Evolutionary conservation across 2,113 vertebrate genomes (phyloP), one percentile per base, ranked within the genome.

Genomic region (Colossoma macropomum): DNA sequence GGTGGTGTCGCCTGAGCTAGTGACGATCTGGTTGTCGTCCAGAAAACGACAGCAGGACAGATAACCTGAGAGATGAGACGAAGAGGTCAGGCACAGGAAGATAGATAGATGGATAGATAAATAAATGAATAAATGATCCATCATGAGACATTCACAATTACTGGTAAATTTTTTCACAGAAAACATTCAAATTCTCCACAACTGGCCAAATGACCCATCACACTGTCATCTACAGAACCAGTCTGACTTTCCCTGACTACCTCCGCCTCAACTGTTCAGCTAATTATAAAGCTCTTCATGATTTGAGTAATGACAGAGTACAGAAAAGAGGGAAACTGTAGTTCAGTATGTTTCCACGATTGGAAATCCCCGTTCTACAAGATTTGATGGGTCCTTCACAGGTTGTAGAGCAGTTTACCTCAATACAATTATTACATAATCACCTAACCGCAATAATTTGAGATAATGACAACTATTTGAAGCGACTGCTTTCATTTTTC

Each of bases 11-110:
- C 97, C 98, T 93, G 98, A 99, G 93, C 97, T 99, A 87, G 98
- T 99, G 88, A 99, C 96, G 41, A 99, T 99, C 94, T 99, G 97
- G 95, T 97, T 98, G 94, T 99, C 97, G 92, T 99, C 98, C 95
- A 99, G 94, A 91, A 99, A 99, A 87, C 98, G 97, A 96, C 97
- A 99, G 93, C 98, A 99, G 89, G 98, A 99, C 94, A 99, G 93
- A 92, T 99, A 99, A 89, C 97, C 97, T 99, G 90, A 38, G 80
- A 87, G 83, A 56, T 91, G 88, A n/a, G 88, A 86, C 75, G 19
- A 84, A 17, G 4, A 81, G 60, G 11, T 50, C 41, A 25, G 23
- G 21, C 3, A 63, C 17, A 50, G 38, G 59, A 23, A 9, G 73
- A 27, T 30, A 60, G 15, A 70, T 11, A 32, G 4, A 54, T n/a